phyloP scores from a whole-genome alignment of 2,888 invertebrate genomes.

The Cephalotes varians region DNA sequence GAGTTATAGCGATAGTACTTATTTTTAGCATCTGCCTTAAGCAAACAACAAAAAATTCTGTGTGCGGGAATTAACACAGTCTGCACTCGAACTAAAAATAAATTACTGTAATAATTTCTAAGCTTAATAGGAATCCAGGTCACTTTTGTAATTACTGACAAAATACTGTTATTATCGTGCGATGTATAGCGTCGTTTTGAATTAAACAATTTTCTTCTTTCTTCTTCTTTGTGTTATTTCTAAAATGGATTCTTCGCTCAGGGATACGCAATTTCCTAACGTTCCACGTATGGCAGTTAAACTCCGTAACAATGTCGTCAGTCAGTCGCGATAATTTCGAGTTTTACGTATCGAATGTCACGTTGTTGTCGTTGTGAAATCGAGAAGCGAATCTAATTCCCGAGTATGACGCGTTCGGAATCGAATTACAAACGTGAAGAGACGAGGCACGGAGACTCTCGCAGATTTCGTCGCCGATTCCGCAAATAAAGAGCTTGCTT shows the following conservation, averaged over 20 bases:
- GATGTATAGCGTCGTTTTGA: not conserved
- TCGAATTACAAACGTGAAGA: constrained; percentile 28
- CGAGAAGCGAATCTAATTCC: not conserved
- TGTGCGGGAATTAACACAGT: not conserved
- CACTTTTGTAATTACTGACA: no score
- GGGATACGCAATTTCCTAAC: not conserved
- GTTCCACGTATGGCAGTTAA: not conserved
- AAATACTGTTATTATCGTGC: not conserved
- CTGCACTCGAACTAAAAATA: no score
- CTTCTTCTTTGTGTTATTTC: not conserved
- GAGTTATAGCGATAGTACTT: not conserved
- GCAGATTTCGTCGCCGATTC: not conserved
- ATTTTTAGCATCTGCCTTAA: not conserved
- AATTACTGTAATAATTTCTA: not conserved
- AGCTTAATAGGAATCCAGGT: not conserved
- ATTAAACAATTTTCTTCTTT: not conserved
- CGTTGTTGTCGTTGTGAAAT: constrained; percentile 6
- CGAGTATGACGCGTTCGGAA: not conserved
- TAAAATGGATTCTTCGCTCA: not conserved
- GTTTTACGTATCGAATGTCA: not conserved
- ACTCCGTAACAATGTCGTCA: not conserved
- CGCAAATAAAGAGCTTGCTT: constrained; percentile 32
- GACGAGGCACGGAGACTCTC: not conserved
- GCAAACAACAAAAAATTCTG: not conserved
- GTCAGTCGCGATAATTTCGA: not conserved